Conservation (phyloP, 2,888 invertebrate species). For the Tiliacea aurago region DNA sequence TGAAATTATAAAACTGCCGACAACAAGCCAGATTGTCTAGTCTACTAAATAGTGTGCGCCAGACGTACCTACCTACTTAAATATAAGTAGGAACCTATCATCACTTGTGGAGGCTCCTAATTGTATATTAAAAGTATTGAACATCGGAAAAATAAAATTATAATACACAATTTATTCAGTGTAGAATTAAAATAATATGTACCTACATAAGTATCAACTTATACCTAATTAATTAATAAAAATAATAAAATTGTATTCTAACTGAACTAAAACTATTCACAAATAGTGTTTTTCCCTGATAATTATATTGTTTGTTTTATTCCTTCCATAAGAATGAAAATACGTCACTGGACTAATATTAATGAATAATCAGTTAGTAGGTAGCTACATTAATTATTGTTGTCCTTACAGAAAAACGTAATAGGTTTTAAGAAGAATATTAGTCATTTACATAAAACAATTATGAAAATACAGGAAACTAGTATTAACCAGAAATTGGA, state of each 20-base stretch:
- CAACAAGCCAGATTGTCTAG: not conserved
- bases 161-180: no score
- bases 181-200: no score
- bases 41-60: not conserved
- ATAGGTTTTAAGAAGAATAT: not conserved
- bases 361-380: no score
- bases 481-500: no score
- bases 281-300: not conserved
- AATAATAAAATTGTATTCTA: no score
- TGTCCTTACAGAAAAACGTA: not conserved
- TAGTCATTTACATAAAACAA: not conserved
- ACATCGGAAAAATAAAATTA: no score
- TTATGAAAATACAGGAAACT: no score
- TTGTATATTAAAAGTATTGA: no score
- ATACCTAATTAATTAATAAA: no score
- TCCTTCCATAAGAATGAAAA: not conserved
- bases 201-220: no score
- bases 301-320: no score
- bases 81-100: not conserved
- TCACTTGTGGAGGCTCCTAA: not conserved
- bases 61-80: not conserved
- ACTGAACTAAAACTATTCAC: no score
- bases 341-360: not conserved
- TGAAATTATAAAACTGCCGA: not conserved
- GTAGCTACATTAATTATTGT: not conserved